Base-by-base conservation (phyloP, 2,888 invertebrate species). In the Petrolisthes manimaculis region DNA sequence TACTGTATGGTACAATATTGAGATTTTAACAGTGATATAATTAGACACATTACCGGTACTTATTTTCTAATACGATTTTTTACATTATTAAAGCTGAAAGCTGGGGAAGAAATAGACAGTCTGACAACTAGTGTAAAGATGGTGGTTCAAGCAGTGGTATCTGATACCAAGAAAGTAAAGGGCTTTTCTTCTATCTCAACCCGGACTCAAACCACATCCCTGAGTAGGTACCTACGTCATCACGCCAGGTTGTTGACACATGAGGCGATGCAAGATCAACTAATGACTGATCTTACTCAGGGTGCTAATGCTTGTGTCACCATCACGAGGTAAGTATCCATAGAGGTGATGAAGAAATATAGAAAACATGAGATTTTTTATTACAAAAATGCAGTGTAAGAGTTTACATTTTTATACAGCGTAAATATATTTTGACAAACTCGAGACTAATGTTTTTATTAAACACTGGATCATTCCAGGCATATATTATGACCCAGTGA, bases 291-390 rank as follows among this genome's bases (percentile, higher is more conserved):
- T 67, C 71, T 88, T n/a, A 56, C 71, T 5, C 80, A 81, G 5
- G 54, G 80, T 37, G 84, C 81, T 37, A 80, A 77, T 54, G 12
- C 75, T 24, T 88, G 84, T 75, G 5, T 75, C 67, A 37, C 84
- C 54, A 67, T 88, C 24, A 84, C 88, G n/a, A 84, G 84, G 88
- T 88, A 67, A 54, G 79, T 14, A 61, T 61, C 37, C 37, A 37
- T 37, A 37, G 37, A 37, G 37, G 37, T 37, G 37, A 37, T 37
- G 37, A 37, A 37, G 37, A 37, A 37, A 37, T 37, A 37, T 37
- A 37, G 37, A 37, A 37, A 37, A 37, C 37, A 37, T 37, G 37
- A 37, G 37, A 37, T 37, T 37, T 37, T 37, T 37, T 37, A 37
- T 37, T 2, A 37, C 37, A 37, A 37, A 37, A 37, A 2, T 37